phyloP scores from a whole-genome alignment of 2,797 vertebrate genomes.

The Balearica regulorum region DNA sequence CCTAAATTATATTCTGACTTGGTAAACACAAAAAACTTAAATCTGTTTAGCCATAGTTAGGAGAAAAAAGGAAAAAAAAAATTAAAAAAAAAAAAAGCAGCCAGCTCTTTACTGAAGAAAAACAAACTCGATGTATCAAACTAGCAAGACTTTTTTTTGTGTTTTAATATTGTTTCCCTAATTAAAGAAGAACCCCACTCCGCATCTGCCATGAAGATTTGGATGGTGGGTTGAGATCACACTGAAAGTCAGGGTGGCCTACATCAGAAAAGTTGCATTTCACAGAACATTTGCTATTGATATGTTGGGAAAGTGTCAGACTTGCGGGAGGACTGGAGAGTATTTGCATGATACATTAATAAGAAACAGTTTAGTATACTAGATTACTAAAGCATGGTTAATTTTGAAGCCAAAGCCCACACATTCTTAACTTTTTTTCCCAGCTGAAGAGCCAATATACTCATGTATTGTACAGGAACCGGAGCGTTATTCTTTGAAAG shows the following conservation, averaged over 20 bases:
- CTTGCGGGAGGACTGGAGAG: slow-evolving; percentile 59
- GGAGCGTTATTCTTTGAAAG: slow-evolving; percentile 70
- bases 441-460: slow-evolving; percentile 58
- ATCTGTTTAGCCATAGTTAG: not conserved
- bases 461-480: slow-evolving; percentile 51
- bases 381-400: slow-evolving; percentile 74
- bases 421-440: slow-evolving; percentile 73
- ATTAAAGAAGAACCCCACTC: not conserved
- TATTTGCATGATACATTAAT: slow-evolving; percentile 83
- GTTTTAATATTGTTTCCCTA: not conserved
- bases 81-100: not conserved
- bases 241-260: slow-evolving; percentile 74
- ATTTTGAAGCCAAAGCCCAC: slow-evolving; percentile 76
- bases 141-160: not conserved
- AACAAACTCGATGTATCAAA: not conserved
- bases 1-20: not conserved
- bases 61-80: too few species aligned
- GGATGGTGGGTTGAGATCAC: slow-evolving; percentile 51
- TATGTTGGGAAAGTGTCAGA: slow-evolving; percentile 80
- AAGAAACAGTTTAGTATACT: slow-evolving; percentile 79
- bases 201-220: slow-evolving; percentile 58
- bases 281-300: slow-evolving; percentile 77
- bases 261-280: slow-evolving; percentile 64
- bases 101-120: not conserved
- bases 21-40: not conserved